Evolutionary conservation across 1,140 invertebrate species (phyloP), one percentile per base, ranked within the genome.

Genomic region (Paralvinella palmiformis): DNA sequence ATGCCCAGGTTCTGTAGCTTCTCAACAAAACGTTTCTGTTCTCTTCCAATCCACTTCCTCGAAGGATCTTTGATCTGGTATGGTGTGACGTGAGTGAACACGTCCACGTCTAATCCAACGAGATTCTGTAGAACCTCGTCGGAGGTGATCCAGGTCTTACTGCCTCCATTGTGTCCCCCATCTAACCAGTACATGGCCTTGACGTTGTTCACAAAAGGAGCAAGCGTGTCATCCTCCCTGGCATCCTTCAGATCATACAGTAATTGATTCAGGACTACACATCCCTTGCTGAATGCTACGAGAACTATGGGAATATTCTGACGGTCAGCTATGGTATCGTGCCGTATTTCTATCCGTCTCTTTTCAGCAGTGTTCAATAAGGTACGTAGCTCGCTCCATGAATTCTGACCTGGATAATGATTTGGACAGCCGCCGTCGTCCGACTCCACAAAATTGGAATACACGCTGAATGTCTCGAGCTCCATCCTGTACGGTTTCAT

Each of bases 251-350:
- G 88, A 77, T 94, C 91, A 74, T 91, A 88, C 35, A 94, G 83
- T 68, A 94, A 83, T 82, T 94, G 91, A 83, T 94, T 94, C 61
- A 94, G 83, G 59, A 94, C 91, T 48, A 92, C 89, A 80, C 91
- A 93, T 44, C 92, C 92, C 84, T 94, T 94, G 77, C 91, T 94
- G 77, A 94, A 94, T 1, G 90, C 92, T 67, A 93, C 84, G 15
- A 69, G 41, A 10, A 32, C 27, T 61, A 92, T 74, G 53, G 81
- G 84, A 62, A 90, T 75, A 59, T 82, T 74, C 6, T 15, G 13
- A 53, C n/a, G n/a, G n/a, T n/a, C n/a, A n/a, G n/a, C n/a, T n/a
- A n/a, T n/a, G n/a, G n/a, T n/a, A n/a, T n/a, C n/a, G n/a, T n/a
- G n/a, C n/a, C n/a, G n/a, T n/a, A n/a, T n/a, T n/a, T n/a, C n/a